Conservation (phyloP, 2,113 vertebrate genomes). For the Uropsilus gracilis region DNA sequence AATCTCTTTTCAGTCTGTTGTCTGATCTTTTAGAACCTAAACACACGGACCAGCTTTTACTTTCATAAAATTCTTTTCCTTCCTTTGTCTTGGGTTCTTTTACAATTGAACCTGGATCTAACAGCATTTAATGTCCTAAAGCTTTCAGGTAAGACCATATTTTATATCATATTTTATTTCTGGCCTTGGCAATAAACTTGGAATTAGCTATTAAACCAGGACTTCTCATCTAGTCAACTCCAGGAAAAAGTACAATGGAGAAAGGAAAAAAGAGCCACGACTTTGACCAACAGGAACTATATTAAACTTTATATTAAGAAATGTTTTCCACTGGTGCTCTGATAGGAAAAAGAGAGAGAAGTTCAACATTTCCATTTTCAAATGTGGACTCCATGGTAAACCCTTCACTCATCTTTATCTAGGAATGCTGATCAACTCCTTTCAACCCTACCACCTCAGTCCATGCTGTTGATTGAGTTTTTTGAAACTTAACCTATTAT, state of each 20-base stretch:
- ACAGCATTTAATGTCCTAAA: conserved; percentile 54
- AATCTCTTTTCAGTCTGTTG: conserved; percentile 60
- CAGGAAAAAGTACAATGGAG: conserved; percentile 47
- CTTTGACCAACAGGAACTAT: conserved; percentile 47
- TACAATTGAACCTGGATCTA: conserved; percentile 51
- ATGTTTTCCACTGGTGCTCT: conserved; percentile 5
- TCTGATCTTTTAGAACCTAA: conserved; percentile 42
- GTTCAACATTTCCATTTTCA: not conserved
- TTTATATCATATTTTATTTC: conserved; percentile 71
- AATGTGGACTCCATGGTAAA: conserved; percentile 23
- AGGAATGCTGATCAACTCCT: conserved; percentile 12
- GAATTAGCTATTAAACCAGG: conserved; percentile 64
- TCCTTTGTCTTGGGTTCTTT: conserved; percentile 58
- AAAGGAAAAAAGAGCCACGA: conserved; percentile 51
- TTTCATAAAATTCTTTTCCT: conserved; percentile 56
- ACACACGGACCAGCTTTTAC: conserved; percentile 34
- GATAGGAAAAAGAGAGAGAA: conserved; percentile 25
- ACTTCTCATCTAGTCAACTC: conserved; percentile 71
- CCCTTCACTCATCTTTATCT: not conserved
- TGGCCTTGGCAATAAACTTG: conserved; percentile 65
- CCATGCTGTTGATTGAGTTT: conserved; percentile 41
- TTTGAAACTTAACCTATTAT: conserved; percentile 54
- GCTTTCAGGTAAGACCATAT: conserved; percentile 69
- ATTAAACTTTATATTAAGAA: conserved; percentile 22
- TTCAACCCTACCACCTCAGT: conserved; percentile 40